phyloP scores from a whole-genome alignment of 2,888 invertebrate species.

The Tuta absoluta region DNA sequence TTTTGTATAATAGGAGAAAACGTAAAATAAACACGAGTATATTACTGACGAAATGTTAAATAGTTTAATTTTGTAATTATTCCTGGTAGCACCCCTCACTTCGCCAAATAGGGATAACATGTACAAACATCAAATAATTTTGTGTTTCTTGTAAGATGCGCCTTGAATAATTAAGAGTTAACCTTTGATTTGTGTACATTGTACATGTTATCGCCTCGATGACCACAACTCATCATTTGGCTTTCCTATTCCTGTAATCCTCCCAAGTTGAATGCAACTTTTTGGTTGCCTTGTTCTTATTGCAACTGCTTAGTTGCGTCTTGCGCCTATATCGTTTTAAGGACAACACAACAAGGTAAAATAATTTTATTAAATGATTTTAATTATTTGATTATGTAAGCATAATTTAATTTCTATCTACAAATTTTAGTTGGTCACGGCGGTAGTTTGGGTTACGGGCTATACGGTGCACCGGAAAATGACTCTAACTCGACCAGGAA shows the following conservation, averaged over 20 bases:
- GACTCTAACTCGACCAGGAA: slow-evolving; percentile 66
- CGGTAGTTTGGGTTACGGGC: slow-evolving; percentile 81
- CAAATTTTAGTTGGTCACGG: slow-evolving; percentile 76
- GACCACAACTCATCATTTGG: slow-evolving; percentile 62
- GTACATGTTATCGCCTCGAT: slow-evolving; percentile 75
- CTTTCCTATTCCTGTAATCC: slow-evolving; percentile 60
- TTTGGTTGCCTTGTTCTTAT: slow-evolving; percentile 20
- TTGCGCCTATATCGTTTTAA: not conserved
- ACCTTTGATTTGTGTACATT: slow-evolving; percentile 35
- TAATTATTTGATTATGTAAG: not conserved
- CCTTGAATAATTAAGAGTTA: slow-evolving; percentile 32
- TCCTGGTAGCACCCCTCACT: slow-evolving; percentile 82
- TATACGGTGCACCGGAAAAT: slow-evolving; percentile 74
- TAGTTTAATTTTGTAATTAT: slow-evolving; percentile 81
- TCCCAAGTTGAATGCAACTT: slow-evolving; percentile 21
- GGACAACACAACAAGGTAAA: not conserved
- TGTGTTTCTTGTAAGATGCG: slow-evolving; percentile 13
- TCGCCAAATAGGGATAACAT: slow-evolving; percentile 81
- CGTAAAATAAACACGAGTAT: slow-evolving; percentile 82
- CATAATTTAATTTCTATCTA: not conserved
- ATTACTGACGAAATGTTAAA: slow-evolving; percentile 80
- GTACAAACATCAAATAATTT: slow-evolving; percentile 52
- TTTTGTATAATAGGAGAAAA: slow-evolving; percentile 81
- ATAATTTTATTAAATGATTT: not conserved
- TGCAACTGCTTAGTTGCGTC: not conserved